Base-by-base conservation (phyloP, 2,797 vertebrate species). In the Anabas testudineus region DNA sequence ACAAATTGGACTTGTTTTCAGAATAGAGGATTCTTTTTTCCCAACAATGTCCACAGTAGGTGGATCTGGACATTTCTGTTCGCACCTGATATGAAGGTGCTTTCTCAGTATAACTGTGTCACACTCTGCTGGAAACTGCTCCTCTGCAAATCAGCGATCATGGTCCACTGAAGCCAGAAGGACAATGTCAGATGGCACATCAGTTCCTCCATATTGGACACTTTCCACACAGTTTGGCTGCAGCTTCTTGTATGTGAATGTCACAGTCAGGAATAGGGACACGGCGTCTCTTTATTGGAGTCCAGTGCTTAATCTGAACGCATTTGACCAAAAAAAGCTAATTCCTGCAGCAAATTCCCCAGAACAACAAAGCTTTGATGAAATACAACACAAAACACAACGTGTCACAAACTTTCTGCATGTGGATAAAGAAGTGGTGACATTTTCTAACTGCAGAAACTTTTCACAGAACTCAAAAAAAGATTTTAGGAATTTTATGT, bases 161-260 rank as follows among this genome's bases (percentile, higher is more conserved):
- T 70, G 81, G 77, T 78, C 67, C 67, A 81, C 64, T 83, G 76
- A 71, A 78, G 75, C 76, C 83, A 87, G 83, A 71, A 85, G 70
- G 81, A 84, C 64, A 56, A 61, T 67, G 69, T 86, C 79, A 78
- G 61, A 81, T 32, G 75, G 59, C 30, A 43, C 43, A 71, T 46
- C 0, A 9, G 41, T 41, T 61, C 58, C 67, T 69, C 71, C 61
- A 43, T 14, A 10, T 51, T 83, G 74, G 79, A 84, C 57, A n/a
- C 54, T 57, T 72, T 78, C 71, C 83, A 83, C 64, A 63, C 57
- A 67, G 65, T 64, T 71, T 81, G 84, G 76, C 69, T 64, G 52
- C 47, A 65, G 48, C 41, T 67, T 51, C 51, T 46, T 69, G 26
- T 51, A 51, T 55, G 46, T 51, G 69, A 52, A 76, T 37, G 64